Base-by-base conservation (phyloP, 2,888 invertebrate species). In the Andrena minutula region DNA sequence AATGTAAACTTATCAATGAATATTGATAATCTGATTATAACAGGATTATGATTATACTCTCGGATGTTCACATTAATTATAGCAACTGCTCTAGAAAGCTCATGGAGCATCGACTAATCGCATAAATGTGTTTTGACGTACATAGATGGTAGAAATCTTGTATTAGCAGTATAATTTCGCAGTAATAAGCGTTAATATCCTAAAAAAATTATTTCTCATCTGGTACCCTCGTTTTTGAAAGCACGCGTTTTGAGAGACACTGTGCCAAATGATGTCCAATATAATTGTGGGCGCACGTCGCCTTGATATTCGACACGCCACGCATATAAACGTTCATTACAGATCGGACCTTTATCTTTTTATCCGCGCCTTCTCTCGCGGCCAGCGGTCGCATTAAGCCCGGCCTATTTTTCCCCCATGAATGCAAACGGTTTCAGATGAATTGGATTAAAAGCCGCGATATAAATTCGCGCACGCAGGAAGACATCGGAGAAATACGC, bases 401-500 rank as follows among this genome's bases (percentile, higher is more conserved):
- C 47, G 28, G 26, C 49, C 53, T 49, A 58, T 78, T 65, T 78
- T 71, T 61, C 23, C 35, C 51, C 49, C 49, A 8, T 53, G 56
- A 47, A 20, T 16, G 72, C 49, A 30, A 63, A 80, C 79, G 72
- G 49, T 68, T 56, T 63, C 61, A n/a, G 32, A 63, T 51, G 68
- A 63, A 72, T 73, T 49, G 79, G 72, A 80, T 80, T 78, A 72
- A 73, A 79, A 63, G 68, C 73, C 12, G 26, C 28, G 49, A 30
- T 72, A 68, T 66, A 79, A 79, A 72, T 73, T 68, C 49, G 3
- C n/a, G 28, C 47, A 68, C 41, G 23, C 23, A 28, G 79, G 78
- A 63, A 72, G 61, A 53, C 66, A 70, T 70, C 51, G 10, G 80
- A 28, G 68, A 73, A 79, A 79, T 80, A 79, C 68, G 68, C 61